Percentiles rank a stretch among this genome's conserved stretches.
These are phyloP conservation scores for Leucophenga maculata DNA, from an alignment of 2,888 invertebrate species.

Conservation along the genomic window DNA sequence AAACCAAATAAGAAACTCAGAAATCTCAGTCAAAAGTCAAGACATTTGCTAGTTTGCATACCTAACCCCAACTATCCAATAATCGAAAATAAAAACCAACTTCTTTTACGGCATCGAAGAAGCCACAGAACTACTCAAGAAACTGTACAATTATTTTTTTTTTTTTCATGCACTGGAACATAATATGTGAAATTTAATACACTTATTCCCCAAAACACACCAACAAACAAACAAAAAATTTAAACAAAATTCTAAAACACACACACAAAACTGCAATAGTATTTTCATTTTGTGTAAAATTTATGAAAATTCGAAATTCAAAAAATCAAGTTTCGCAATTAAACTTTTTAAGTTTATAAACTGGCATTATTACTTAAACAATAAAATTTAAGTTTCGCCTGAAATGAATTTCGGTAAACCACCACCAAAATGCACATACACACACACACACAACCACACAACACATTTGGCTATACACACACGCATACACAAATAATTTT, in stretches of 20 bases:
- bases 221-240: background rate
- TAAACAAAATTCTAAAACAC: constrained; percentile 45
- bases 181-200: constrained; percentile 8
- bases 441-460: constrained; percentile 47
- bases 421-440: constrained; percentile 29
- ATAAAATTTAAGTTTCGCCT: constrained; percentile 35
- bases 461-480: constrained; percentile 37
- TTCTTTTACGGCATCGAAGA: constrained; percentile 68
- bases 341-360: constrained; percentile 37
- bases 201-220: background rate
- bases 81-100: constrained; percentile 15
- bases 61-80: constrained; percentile 20
- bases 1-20: background rate
- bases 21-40: background rate
- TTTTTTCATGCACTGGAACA: constrained; percentile 5
- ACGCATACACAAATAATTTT: background rate
- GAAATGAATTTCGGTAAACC: constrained; percentile 3
- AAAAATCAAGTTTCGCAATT: constrained; percentile 54
- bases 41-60: constrained; percentile 32
- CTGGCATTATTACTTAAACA: constrained; percentile 39
- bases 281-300: constrained; percentile 61
- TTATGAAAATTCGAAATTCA: constrained; percentile 51
- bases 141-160: too few relatives aligned
- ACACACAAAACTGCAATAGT: constrained; percentile 65
- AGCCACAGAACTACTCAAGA: constrained; percentile 33